A percentile compares a stretch with the other conserved stretches of the same genome.
Conservation (phyloP, 2,797 vertebrate genomes). For the Xenentodon cancila region DNA sequence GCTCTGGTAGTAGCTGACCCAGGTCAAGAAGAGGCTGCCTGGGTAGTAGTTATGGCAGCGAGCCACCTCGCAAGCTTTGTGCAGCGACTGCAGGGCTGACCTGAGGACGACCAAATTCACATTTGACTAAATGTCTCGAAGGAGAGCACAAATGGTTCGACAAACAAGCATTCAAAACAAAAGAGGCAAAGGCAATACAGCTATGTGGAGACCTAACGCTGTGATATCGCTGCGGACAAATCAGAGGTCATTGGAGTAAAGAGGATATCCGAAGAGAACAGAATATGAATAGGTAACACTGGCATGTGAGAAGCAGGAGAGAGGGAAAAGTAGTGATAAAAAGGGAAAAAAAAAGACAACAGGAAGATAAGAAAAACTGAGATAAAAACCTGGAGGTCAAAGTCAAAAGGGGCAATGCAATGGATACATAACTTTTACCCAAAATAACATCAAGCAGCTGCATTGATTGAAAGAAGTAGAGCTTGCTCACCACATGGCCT, state of each 20-base stretch:
- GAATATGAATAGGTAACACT: slow-evolving; percentile 37
- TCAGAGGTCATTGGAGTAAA: slow-evolving; percentile 2
- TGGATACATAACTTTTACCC: background rate
- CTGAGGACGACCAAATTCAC: slow-evolving; percentile 65
- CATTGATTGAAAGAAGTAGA: background rate
- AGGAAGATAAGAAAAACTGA: slow-evolving; percentile 14
- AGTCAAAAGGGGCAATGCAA: slow-evolving; percentile 6
- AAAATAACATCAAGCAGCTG: too few species aligned
- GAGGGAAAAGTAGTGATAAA: slow-evolving; percentile 27
- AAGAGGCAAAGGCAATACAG: background rate
- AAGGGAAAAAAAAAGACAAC: slow-evolving; percentile 9
- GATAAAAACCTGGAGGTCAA: slow-evolving; percentile 24
- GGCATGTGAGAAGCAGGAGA: slow-evolving; percentile 24
- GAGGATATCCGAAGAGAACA: slow-evolving; percentile 20
- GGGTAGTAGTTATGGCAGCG: slow-evolving; percentile 97
- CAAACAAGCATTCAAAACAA: background rate
- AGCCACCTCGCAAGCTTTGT: slow-evolving; percentile 96
- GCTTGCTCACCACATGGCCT: slow-evolving; percentile 96
- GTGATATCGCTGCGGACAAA: background rate
- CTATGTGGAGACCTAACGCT: background rate
- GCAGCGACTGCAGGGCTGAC: slow-evolving; percentile 96
- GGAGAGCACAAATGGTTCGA: background rate
- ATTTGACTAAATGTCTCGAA: background rate
- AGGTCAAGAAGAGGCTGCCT: slow-evolving; percentile 96
- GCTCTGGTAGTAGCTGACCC: slow-evolving; percentile 99